These are phyloP conservation scores for Luffia ferchaultella DNA, from an alignment of 2,888 invertebrate species.

Conservation along the genomic window DNA sequence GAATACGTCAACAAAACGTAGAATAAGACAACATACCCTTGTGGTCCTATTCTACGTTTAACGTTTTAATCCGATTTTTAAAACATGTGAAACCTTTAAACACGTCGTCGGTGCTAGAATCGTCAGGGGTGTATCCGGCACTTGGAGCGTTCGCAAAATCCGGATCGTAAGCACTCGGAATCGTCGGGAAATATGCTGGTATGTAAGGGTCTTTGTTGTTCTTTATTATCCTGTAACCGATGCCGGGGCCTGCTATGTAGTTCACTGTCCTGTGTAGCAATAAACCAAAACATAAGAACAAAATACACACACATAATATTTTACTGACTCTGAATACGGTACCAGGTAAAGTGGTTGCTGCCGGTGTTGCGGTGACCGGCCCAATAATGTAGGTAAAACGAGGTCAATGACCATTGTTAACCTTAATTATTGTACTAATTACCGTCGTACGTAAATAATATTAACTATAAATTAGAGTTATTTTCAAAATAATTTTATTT, in stretches of 20 bases:
- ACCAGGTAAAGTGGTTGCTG: neutral
- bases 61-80: too few species aligned
- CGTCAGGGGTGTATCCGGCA: slow-evolving; percentile 26
- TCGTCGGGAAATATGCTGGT: slow-evolving; percentile 66
- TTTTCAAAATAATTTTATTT: too few species aligned
- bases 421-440: too few species aligned
- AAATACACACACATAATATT: neutral
- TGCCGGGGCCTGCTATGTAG: slow-evolving; percentile 81
- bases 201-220: slow-evolving; percentile 74
- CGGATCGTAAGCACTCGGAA: slow-evolving; percentile 63
- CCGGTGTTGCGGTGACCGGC: too few species aligned
- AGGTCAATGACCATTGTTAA: too few species aligned
- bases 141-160: slow-evolving; percentile 45
- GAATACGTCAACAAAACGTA: too few species aligned
- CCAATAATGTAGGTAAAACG: too few species aligned
- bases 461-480: too few species aligned
- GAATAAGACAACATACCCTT: too few species aligned
- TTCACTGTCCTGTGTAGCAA: slow-evolving; percentile 72
- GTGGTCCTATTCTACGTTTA: too few species aligned
- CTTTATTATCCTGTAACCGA: slow-evolving; percentile 78
- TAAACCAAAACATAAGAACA: neutral
- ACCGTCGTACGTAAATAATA: too few species aligned
- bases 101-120: slow-evolving; percentile 38
- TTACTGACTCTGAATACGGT: neutral
- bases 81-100: too few species aligned